A percentile compares a stretch with the other conserved stretches of the same genome.
Evolutionary conservation across 2,113 vertebrate species (phyloP).

Genomic region (Oryzias javanicus): DNA sequence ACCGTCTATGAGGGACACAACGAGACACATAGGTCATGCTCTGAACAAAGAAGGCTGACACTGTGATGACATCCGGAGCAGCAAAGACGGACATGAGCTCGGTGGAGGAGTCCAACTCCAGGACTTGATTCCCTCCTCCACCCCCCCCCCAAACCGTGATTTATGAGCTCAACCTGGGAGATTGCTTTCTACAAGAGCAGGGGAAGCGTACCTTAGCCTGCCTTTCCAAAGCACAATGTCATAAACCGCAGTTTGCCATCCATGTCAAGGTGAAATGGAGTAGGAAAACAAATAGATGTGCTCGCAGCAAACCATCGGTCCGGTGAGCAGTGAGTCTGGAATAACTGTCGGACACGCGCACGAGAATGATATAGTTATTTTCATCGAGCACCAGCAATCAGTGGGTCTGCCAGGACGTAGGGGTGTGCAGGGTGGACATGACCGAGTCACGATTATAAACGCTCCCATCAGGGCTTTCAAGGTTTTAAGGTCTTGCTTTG

Average conservation of each 20-base stretch:
- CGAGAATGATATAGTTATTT: constrained; percentile 31
- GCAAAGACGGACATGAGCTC: constrained; percentile 46
- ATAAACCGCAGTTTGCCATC: constrained; percentile 51
- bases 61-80: constrained; percentile 14
- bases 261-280: constrained; percentile 73
- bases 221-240: constrained; percentile 44
- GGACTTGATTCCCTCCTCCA: constrained; percentile 35
- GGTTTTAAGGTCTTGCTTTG: rapidly evolving
- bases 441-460: constrained; percentile 1
- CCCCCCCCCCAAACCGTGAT: constrained; percentile 65
- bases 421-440: constrained; percentile 12
- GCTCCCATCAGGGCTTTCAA: background rate
- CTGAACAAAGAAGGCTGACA: constrained; percentile 23
- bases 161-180: constrained; percentile 69
- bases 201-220: constrained; percentile 46
- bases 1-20: constrained; percentile 16
- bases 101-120: constrained; percentile 30
- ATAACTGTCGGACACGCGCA: constrained; percentile 37
- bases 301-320: constrained; percentile 56
- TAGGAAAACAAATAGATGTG: constrained; percentile 76
- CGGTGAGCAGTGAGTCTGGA: constrained; percentile 44
- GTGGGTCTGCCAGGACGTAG: constrained; percentile 18
- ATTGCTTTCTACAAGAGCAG: constrained; percentile 66
- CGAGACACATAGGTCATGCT: constrained; percentile 26
- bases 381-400: constrained; percentile 45